Conservation (phyloP, 1,140 invertebrate species). For the Eulimnadia texana region DNA sequence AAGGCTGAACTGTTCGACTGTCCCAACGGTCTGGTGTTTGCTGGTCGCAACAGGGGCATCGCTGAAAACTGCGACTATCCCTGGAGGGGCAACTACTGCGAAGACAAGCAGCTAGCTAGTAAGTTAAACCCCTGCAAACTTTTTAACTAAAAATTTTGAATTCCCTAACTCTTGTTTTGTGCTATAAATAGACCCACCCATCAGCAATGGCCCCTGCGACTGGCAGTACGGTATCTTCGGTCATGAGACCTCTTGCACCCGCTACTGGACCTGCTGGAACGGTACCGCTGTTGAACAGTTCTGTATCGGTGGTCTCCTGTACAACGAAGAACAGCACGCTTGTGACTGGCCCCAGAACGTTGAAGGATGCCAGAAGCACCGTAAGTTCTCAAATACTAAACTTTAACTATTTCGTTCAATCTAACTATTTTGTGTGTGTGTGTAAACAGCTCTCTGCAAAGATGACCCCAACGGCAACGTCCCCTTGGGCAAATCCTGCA, state of each 20-base stretch:
- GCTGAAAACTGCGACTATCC: slow-evolving; percentile 71
- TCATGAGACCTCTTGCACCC: slow-evolving; percentile 78
- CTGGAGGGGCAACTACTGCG: slow-evolving; percentile 73
- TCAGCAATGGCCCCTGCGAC: slow-evolving; percentile 70
- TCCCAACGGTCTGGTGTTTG: slow-evolving; percentile 76
- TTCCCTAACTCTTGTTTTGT: slow-evolving; percentile 12
- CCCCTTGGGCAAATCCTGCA: slow-evolving; percentile 71
- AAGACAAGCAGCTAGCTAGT: slow-evolving; percentile 55
- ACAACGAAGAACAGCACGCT: slow-evolving; percentile 75
- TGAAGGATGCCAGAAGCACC: slow-evolving; percentile 81
- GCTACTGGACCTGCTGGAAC: slow-evolving; percentile 91
- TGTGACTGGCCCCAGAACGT: slow-evolving; percentile 90
- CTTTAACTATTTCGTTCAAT: not conserved
- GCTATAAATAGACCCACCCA: slow-evolving; percentile 50
- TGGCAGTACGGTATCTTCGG: slow-evolving; percentile 88
- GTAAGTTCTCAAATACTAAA: slow-evolving; percentile 41
- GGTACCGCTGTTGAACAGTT: slow-evolving; percentile 80
- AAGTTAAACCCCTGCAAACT: slow-evolving; percentile 26
- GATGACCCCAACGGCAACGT: slow-evolving; percentile 67
- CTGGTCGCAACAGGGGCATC: slow-evolving; percentile 68
- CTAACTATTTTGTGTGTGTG: not conserved
- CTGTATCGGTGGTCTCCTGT: slow-evolving; percentile 79
- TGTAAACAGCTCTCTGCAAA: slow-evolving; percentile 63
- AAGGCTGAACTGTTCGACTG: slow-evolving; percentile 71
- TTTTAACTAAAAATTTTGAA: not conserved